A percentile compares a stretch with the other conserved stretches of the same genome.
phyloP scores from a whole-genome alignment of 2,113 vertebrate species.

The Donacobius atricapilla region DNA sequence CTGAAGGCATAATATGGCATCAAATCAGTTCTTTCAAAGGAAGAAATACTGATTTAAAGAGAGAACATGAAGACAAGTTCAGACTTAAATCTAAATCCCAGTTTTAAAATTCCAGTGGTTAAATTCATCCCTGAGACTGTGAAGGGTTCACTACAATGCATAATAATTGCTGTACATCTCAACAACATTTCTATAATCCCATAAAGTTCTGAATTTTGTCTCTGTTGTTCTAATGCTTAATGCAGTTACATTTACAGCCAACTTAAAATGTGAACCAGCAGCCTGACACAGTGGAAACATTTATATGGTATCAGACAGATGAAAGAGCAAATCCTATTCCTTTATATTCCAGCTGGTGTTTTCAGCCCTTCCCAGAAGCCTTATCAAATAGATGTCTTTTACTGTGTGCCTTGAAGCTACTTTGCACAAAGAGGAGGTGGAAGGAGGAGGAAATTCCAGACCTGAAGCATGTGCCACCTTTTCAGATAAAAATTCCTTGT shows the following conservation, averaged over 20 bases:
- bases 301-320: neutral
- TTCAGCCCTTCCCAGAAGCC: neutral
- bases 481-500: constrained; percentile 11
- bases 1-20: neutral
- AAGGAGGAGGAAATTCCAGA: constrained; percentile 23
- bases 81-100: neutral
- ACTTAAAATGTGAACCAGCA: neutral
- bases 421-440: neutral
- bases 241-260: neutral
- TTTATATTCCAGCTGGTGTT: neutral
- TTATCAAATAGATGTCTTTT: constrained; percentile 6
- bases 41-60: neutral
- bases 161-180: neutral
- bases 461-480: constrained; percentile 4
- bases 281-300: neutral
- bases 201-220: neutral
- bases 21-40: neutral
- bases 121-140: neutral
- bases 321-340: neutral
- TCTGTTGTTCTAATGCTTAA: neutral
- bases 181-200: neutral
- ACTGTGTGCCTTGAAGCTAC: neutral
- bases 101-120: neutral
- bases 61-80: neutral
- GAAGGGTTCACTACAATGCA: neutral